Conservation (phyloP, 2,797 vertebrate species). For the Trachops cirrhosus region DNA sequence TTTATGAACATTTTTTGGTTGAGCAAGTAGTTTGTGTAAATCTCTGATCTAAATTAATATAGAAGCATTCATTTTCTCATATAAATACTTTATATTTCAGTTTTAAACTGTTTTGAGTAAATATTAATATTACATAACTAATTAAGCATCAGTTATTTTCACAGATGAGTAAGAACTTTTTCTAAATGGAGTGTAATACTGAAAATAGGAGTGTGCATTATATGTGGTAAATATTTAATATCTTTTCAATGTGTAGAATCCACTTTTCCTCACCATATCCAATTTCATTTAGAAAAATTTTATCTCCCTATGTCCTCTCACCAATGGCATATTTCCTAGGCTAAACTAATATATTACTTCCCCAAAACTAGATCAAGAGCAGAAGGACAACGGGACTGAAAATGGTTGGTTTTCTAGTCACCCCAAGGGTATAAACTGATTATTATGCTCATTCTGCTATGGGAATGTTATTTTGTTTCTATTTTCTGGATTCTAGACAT, state of each 20-base stretch:
- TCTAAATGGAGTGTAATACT: neutral
- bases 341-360: neutral
- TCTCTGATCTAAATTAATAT: constrained; percentile 39
- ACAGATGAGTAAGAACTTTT: neutral
- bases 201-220: neutral
- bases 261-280: neutral
- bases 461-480: neutral
- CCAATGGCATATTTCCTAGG: neutral
- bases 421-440: neutral
- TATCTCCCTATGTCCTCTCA: neutral
- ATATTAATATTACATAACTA: neutral
- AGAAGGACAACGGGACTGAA: neutral
- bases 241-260: neutral
- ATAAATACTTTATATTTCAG: constrained; percentile 39
- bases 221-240: neutral
- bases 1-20: constrained; percentile 34
- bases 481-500: neutral
- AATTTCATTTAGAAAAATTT: neutral
- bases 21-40: constrained; percentile 37
- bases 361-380: neutral
- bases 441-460: neutral
- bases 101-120: constrained; percentile 58
- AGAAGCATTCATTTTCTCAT: neutral
- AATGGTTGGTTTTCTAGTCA: neutral
- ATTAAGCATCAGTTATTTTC: neutral